These are phyloP conservation scores for Melanerpes formicivorus DNA, from an alignment of 2,113 vertebrate genomes.

Conservation along the genomic window DNA sequence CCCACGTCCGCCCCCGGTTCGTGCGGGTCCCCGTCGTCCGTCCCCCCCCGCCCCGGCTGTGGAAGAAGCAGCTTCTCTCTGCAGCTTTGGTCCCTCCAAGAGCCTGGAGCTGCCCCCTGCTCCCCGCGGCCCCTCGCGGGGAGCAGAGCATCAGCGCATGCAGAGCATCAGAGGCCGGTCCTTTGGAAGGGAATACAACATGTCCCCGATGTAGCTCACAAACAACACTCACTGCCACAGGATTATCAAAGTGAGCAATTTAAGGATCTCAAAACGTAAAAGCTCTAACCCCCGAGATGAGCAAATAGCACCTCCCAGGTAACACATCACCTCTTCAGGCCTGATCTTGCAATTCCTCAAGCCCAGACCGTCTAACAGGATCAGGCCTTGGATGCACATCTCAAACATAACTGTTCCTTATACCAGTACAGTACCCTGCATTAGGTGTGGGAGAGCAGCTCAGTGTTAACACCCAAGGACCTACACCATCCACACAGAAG, in stretches of 20 bases:
- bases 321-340: neutral
- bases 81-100: neutral
- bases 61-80: neutral
- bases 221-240: neutral
- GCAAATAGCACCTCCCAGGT: neutral
- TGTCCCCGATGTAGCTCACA: neutral
- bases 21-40: neutral
- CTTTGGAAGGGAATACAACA: neutral
- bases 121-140: neutral
- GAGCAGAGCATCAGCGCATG: neutral
- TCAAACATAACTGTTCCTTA: neutral
- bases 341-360: neutral
- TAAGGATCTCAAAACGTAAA: neutral
- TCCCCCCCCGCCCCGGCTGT: neutral
- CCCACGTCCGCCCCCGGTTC: neutral
- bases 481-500: neutral
- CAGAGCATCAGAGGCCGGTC: neutral
- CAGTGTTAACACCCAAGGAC: constrained; percentile 17
- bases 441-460: neutral
- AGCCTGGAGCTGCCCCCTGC: neutral
- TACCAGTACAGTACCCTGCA: neutral
- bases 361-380: neutral
- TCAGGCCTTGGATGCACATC: neutral
- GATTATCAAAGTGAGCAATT: neutral
- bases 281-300: neutral